Conservation (phyloP, 2,888 invertebrate species). For the Tachina fera region DNA sequence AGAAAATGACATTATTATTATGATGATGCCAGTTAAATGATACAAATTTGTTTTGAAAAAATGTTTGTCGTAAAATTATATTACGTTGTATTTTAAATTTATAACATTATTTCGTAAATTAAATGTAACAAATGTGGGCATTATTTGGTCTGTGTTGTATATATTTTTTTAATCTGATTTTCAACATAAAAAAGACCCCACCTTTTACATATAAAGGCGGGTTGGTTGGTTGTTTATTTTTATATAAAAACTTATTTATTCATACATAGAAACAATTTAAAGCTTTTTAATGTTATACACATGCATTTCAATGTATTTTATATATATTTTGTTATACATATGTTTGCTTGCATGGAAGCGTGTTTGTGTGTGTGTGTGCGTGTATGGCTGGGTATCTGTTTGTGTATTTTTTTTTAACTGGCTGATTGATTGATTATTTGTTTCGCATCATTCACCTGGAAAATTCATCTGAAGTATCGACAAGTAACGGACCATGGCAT, state of each 20-base stretch:
- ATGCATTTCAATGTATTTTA: not conserved
- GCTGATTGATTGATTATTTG: conserved; percentile 82
- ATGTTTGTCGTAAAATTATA: conserved; percentile 27
- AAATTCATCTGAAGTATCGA: conserved; percentile 82
- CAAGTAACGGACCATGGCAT: conserved; percentile 70
- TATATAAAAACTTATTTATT: not conserved
- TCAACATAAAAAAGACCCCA: conserved; percentile 30
- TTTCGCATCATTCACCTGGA: conserved; percentile 83
- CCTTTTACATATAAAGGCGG: conserved; percentile 25
- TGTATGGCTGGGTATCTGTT: conserved; percentile 51
- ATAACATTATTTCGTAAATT: conserved; percentile 27
- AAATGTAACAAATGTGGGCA: conserved; percentile 19
- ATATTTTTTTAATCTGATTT: not conserved
- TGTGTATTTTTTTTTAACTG: conserved; percentile 62
- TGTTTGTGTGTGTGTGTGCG: not conserved
- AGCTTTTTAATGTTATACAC: conserved; percentile 1
- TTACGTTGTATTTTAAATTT: conserved; percentile 30
- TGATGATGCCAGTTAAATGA: conserved; percentile 26
- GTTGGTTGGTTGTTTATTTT: not conserved
- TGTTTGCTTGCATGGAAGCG: not conserved
- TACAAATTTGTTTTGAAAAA: conserved; percentile 8
- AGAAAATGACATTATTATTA: not conserved
- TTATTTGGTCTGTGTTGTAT: conserved; percentile 7
- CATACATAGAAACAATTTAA: conserved; percentile 3
- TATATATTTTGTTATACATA: not conserved